Evolutionary conservation across 1,140 invertebrate species (phyloP), one percentile per base, ranked within the genome.

Genomic region (Aphaenogaster floridana): DNA sequence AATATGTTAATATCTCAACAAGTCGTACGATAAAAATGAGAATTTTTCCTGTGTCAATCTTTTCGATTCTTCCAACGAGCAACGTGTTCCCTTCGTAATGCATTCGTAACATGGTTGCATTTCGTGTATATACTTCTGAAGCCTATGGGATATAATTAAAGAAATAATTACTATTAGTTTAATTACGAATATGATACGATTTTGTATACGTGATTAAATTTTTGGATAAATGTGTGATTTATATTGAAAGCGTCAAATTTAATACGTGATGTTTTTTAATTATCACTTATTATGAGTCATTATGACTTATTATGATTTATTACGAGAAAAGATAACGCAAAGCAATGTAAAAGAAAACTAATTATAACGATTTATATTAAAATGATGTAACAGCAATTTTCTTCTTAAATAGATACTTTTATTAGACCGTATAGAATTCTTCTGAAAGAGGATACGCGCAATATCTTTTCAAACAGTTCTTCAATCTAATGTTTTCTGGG

Each of bases 1-100:
- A 61, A 76, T 84, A 76, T 61, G 80, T 83, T 74, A 61, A 83
- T 83, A 36, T 50, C 54, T 76, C 61, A 63, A 84, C 69, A 28
- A 39, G 80, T 28, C 11, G 36, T 48, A 17, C 15, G 34, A 76
- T 50, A 61, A 74, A 76, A 50, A 17, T 48, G 13, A 11, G 2
- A 48, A 74, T 76, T 84, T 11, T 39, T 57, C 15, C 39, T 45
- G 36, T 5, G n/a, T 69, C 11, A 28, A 13, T 39, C 17, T 13
- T 50, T n/a, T 39, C 57, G 6, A 36, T 48, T 74, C 34, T 36
- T 74, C 5, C 21, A 28, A 9, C 39, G 7, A 68, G 7, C 11
- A 15, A 59, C 6, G 15, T 17, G 36, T 71, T 57, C 21, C 48
- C 21, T 48, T 57, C 8, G 1, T 13, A n/a, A 42, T 61, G 15